Percentiles rank a stretch among this genome's conserved stretches.
Conservation (phyloP, 2,888 invertebrate genomes). For the Mesochorus sp. region DNA sequence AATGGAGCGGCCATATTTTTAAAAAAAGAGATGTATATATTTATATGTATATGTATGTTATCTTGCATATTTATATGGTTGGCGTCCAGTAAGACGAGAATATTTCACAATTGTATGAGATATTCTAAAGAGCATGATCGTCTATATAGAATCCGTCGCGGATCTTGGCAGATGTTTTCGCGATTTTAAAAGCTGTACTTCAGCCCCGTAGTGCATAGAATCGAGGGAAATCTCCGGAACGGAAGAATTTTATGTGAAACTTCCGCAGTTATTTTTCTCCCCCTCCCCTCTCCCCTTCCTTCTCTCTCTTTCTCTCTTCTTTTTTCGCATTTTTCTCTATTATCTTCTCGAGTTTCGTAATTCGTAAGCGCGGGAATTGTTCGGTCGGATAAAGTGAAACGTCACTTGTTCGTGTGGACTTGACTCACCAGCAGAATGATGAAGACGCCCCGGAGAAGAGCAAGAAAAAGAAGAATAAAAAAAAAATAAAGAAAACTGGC, state of each 20-base stretch:
- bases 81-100: neutral
- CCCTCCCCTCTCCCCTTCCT: neutral
- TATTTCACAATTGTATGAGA: slow-evolving; percentile 1
- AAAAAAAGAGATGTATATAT: neutral
- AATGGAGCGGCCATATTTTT: neutral
- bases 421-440: slow-evolving; percentile 12
- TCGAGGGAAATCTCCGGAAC: slow-evolving; percentile 1
- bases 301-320: neutral
- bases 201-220: neutral
- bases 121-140: slow-evolving; percentile 1
- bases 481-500: neutral
- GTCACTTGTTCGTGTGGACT: slow-evolving; percentile 58
- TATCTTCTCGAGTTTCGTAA: slow-evolving; percentile 9
- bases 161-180: slow-evolving; percentile 3
- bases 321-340: neutral
- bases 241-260: slow-evolving; percentile 6
- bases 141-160: slow-evolving; percentile 9
- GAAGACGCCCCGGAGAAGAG: slow-evolving; percentile 19
- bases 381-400: slow-evolving; percentile 68
- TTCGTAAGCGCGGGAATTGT: slow-evolving; percentile 58
- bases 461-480: slow-evolving; percentile 7
- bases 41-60: neutral
- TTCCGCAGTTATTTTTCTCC: neutral
- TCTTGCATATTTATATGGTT: neutral
- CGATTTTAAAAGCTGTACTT: slow-evolving; percentile 2